phyloP scores from a whole-genome alignment of 2,113 vertebrate genomes.

The Oryzias celebensis region DNA sequence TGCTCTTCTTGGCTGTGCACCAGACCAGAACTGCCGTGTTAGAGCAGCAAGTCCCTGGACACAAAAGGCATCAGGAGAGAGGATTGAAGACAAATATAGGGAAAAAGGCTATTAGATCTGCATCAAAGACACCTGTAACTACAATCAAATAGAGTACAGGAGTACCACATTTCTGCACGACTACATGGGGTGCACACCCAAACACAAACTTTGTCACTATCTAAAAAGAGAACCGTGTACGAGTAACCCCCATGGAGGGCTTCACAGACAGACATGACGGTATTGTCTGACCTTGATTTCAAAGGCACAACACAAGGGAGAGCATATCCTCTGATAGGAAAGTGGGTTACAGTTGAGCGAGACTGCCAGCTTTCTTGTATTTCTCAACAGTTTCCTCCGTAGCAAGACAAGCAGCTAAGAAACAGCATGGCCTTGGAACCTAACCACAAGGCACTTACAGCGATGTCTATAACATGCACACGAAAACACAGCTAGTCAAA shows the following conservation, averaged over 20 bases:
- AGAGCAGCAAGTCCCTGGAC: background rate
- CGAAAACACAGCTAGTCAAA: slow-evolving; percentile 3
- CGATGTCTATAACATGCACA: slow-evolving; percentile 20
- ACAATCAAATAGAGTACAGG: background rate
- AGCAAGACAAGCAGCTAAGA: slow-evolving; percentile 37
- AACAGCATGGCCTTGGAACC: slow-evolving; percentile 60
- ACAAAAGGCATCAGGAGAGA: slow-evolving; percentile 8
- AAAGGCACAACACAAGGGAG: slow-evolving; percentile 45
- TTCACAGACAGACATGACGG: slow-evolving; percentile 40
- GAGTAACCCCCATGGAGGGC: slow-evolving; percentile 27
- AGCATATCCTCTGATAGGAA: slow-evolving; percentile 57
- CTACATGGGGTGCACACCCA: background rate
- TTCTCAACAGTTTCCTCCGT: slow-evolving; percentile 60
- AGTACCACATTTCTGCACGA: background rate
- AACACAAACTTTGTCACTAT: slow-evolving; percentile 6
- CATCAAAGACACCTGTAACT: background rate
- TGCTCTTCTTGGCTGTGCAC: slow-evolving; percentile 33
- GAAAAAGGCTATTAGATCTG: background rate
- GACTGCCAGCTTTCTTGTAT: slow-evolving; percentile 30
- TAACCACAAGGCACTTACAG: slow-evolving; percentile 55
- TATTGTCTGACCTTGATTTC: slow-evolving; percentile 63
- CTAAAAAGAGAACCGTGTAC: slow-evolving; percentile 16
- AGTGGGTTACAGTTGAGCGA: slow-evolving; percentile 70
- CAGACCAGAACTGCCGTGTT: slow-evolving; percentile 21
- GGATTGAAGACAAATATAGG: slow-evolving; percentile 13